Percentiles rank a stretch among this genome's conserved stretches.
These are phyloP conservation scores for Hoplias malabaricus DNA, from an alignment of 2,113 vertebrate genomes.

Conservation along the genomic window DNA sequence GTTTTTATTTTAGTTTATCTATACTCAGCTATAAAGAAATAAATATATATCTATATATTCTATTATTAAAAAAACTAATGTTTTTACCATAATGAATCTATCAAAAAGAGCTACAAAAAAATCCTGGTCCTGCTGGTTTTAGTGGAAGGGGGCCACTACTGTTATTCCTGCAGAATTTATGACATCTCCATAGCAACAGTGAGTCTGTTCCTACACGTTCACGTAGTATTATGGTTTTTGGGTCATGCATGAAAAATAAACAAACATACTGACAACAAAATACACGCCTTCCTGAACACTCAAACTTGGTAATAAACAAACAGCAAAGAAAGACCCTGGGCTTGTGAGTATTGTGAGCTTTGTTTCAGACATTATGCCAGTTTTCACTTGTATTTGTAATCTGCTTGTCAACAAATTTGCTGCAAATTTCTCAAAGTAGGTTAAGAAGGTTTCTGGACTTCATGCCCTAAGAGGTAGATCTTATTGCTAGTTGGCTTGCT, in stretches of 20 bases:
- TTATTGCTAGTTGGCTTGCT: constrained; percentile 38
- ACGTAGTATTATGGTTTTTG: neutral
- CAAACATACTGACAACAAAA: neutral
- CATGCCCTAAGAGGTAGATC: constrained; percentile 72
- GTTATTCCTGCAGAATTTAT: constrained; percentile 35
- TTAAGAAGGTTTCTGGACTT: constrained; percentile 74
- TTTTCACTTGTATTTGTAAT: neutral
- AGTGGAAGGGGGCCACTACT: constrained; percentile 24
- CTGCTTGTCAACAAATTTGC: neutral
- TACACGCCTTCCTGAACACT: neutral
- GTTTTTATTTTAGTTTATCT: neutral
- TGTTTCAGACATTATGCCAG: neutral
- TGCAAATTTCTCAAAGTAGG: constrained; percentile 62
- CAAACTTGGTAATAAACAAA: neutral
- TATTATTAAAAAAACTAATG: neutral
- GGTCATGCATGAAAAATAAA: constrained; percentile 28
- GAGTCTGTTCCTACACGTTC: constrained; percentile 30
- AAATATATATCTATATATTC: too few relatives aligned
- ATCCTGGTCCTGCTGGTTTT: constrained; percentile 6
- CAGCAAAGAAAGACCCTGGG: neutral
- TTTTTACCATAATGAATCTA: neutral
- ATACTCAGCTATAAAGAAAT: neutral
- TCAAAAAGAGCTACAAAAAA: constrained; percentile 8
- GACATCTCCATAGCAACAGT: constrained; percentile 54
- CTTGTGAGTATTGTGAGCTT: neutral